These are phyloP conservation scores for Syngnathoides biaculeatus DNA, from an alignment of 2,113 vertebrate genomes.

Conservation along the genomic window DNA sequence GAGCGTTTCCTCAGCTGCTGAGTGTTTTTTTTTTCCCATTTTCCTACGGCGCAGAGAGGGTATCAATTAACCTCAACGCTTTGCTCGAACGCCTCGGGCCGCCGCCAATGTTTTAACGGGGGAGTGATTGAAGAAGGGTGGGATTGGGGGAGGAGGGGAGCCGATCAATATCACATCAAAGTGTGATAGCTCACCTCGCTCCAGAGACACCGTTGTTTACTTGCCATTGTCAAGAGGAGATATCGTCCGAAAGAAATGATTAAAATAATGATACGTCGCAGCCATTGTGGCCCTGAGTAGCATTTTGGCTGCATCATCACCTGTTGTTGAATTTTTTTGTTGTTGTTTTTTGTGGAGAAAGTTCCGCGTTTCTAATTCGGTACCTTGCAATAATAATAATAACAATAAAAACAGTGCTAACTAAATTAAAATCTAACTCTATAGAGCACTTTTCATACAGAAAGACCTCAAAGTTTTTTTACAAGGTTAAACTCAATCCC, in stretches of 20 bases:
- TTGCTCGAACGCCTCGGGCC: conserved; percentile 53
- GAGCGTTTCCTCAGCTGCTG: conserved; percentile 24
- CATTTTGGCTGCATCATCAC: neutral
- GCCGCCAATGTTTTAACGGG: conserved; percentile 53
- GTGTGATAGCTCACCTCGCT: conserved; percentile 66
- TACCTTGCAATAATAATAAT: neutral
- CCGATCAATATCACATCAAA: conserved; percentile 76
- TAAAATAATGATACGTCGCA: neutral
- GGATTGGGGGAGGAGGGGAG: conserved; percentile 51
- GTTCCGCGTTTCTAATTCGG: neutral
- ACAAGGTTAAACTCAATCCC: too few relatives aligned
- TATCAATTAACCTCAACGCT: conserved; percentile 67
- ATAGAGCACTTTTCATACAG: too few relatives aligned
- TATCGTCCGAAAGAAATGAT: neutral
- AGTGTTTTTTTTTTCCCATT: neutral
- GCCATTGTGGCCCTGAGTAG: neutral
- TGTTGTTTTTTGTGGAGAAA: neutral
- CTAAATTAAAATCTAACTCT: too few relatives aligned
- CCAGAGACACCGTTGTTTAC: conserved; percentile 58
- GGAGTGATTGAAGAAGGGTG: conserved; percentile 33
- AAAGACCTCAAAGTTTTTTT: too few relatives aligned
- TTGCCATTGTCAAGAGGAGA: conserved; percentile 8
- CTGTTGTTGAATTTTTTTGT: neutral
- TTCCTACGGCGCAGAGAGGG: conserved; percentile 47
- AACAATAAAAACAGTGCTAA: too few relatives aligned